Base-by-base conservation (phyloP, 2,888 invertebrate genomes). In the Cheilosia soror region DNA sequence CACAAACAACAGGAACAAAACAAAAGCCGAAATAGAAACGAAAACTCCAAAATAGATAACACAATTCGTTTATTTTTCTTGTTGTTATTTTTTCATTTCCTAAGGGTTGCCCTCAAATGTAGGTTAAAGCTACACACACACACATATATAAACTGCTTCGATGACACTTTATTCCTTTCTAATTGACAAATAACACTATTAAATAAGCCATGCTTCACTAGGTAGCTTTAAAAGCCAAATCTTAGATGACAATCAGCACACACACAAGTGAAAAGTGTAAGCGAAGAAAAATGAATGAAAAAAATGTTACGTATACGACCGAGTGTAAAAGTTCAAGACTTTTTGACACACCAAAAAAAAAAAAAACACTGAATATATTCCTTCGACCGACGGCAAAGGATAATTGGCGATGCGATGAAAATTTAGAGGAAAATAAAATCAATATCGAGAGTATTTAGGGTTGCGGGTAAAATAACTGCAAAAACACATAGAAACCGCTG, bases 221-320 rank as follows among this genome's bases (percentile, higher is more conserved):
- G 27, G 51, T 5, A n/a, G 25, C 47, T 11, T 25, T 25, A 4
- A 49, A 9, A 55, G 42, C n/a, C 25, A 37, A 69, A 69, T 69
- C 57, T 37, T 37, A 37, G 31, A 25, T 5, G 1, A 29, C 33
- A 33, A 55, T 69, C 57, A 69, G 57, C 40, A 13, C 6, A 9
- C 15, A 47, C n/a, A 40, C 20, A 31, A 53, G 57, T 47, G 15
- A 13, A 15, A 0, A 11, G 6, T 20, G 20, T 20, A 31, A 29
- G 27, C 7, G 7, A 27, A 27, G 11, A n/a, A 27, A 27, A 51
- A 51, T 9, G 3, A 20, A 49, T 4, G 4, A 9, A 2, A 7
- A 78, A 72, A 63, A 75, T 33, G 71, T 80, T 84, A 84, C 84
- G 84, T 84, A 84, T 84, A 71, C 84, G 84, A 42, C 84, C 57